These are phyloP conservation scores for Aleiodes leptofemur DNA, from an alignment of 2,888 invertebrate genomes.

Conservation along the genomic window DNA sequence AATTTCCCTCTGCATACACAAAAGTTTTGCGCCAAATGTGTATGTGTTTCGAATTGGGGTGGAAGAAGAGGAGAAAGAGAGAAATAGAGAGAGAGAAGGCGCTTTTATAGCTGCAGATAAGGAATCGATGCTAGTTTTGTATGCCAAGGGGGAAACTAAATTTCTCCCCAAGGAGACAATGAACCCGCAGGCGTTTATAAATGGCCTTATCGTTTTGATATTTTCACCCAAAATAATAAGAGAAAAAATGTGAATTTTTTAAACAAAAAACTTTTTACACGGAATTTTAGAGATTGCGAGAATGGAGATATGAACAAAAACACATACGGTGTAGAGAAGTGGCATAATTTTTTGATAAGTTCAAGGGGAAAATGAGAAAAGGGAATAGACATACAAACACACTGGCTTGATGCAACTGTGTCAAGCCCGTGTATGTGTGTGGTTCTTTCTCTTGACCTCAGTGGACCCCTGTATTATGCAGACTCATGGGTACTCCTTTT, in stretches of 20 bases:
- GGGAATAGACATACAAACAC: background rate
- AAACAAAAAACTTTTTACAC: background rate
- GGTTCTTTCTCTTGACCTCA: conserved; percentile 30
- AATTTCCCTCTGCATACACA: too few species aligned
- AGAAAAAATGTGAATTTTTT: background rate
- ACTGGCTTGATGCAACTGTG: conserved; percentile 44
- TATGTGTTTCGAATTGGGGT: conserved; percentile 7
- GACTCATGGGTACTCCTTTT: background rate
- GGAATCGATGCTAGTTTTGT: conserved; percentile 20
- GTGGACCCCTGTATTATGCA: conserved; percentile 8
- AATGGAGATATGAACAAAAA: background rate
- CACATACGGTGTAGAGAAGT: background rate
- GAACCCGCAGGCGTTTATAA: conserved; percentile 9
- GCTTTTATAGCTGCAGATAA: conserved; percentile 15
- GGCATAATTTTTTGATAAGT: conserved; percentile 5
- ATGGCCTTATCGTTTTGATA: conserved; percentile 3
- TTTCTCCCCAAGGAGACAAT: conserved; percentile 13
- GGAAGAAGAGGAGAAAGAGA: background rate
- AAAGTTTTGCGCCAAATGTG: background rate
- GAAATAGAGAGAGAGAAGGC: background rate
- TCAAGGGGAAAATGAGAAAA: conserved; percentile 1
- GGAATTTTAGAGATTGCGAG: background rate
- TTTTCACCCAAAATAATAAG: background rate
- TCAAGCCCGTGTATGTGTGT: conserved; percentile 47
- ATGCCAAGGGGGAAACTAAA: background rate